phyloP scores from a whole-genome alignment of 2,797 vertebrate genomes.

The Sebastes variabilis region DNA sequence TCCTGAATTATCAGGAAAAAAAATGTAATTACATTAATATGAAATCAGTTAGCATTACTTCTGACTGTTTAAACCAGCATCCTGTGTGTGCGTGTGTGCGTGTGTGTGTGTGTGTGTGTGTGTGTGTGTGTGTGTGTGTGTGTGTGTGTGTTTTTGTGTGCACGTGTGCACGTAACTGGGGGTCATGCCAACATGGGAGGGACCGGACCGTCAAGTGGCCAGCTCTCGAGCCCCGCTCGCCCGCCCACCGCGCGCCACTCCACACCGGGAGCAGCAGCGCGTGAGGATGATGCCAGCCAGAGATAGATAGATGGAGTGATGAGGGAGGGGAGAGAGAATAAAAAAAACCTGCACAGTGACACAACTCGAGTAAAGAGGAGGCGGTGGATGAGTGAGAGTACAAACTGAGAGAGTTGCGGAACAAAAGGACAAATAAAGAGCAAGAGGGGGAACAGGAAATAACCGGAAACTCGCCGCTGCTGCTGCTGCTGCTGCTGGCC shows the following conservation, averaged over 20 bases:
- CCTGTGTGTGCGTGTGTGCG: not conserved
- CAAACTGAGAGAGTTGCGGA: constrained; percentile 47
- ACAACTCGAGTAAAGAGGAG: constrained; percentile 58
- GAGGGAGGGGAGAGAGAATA: constrained; percentile 19
- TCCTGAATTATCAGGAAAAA: not conserved
- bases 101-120: not conserved
- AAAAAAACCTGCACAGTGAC: constrained; percentile 38
- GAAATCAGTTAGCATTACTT: not conserved
- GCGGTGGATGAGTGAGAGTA: constrained; percentile 34
- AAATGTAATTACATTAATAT: not conserved
- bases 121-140: not conserved
- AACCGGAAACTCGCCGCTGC: constrained; percentile 60
- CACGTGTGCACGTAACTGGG: constrained; percentile 45
- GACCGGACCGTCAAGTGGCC: constrained; percentile 73
- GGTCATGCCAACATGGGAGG: constrained; percentile 80
- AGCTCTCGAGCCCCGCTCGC: constrained; percentile 66
- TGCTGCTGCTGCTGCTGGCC: constrained; percentile 13
- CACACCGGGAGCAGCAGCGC: constrained; percentile 69
- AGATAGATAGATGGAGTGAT: constrained; percentile 56
- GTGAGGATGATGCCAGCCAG: constrained; percentile 67
- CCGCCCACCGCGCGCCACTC: constrained; percentile 76
- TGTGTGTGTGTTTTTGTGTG: too few relatives aligned
- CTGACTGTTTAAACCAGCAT: not conserved
- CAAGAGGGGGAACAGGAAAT: constrained; percentile 35
- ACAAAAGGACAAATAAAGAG: constrained; percentile 34